phyloP scores from a whole-genome alignment of 2,113 vertebrate species.

The Hoplias malabaricus region DNA sequence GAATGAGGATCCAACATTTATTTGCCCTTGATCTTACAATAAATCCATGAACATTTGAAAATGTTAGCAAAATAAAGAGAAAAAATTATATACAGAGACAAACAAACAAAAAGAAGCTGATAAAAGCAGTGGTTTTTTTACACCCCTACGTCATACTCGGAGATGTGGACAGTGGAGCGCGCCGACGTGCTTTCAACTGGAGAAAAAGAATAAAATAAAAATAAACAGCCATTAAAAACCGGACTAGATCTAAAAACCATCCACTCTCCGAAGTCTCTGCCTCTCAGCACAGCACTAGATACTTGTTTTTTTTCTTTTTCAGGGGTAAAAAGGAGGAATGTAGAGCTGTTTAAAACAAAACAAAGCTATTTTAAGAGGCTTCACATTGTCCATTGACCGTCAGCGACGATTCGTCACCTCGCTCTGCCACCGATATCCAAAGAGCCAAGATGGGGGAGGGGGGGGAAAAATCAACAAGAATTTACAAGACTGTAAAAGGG shows the following conservation, averaged over 20 bases:
- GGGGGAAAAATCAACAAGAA: slow-evolving; percentile 54
- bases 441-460: slow-evolving; percentile 27
- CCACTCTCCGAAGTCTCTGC: slow-evolving; percentile 61
- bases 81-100: slow-evolving; percentile 74
- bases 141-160: slow-evolving; percentile 66
- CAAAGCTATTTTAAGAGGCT: slow-evolving; percentile 64
- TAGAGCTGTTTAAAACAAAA: slow-evolving; percentile 67
- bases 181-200: slow-evolving; percentile 68
- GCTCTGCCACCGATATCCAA: slow-evolving; percentile 65
- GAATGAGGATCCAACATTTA: slow-evolving; percentile 74
- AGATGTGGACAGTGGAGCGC: slow-evolving; percentile 72
- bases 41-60: slow-evolving; percentile 78
- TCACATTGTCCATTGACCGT: slow-evolving; percentile 75
- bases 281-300: slow-evolving; percentile 75
- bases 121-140: slow-evolving; percentile 51
- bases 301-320: slow-evolving; percentile 48
- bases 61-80: slow-evolving; percentile 80
- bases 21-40: slow-evolving; percentile 81
- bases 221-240: slow-evolving; percentile 59
- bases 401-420: slow-evolving; percentile 64
- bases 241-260: slow-evolving; percentile 41
- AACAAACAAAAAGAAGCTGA: slow-evolving; percentile 47
- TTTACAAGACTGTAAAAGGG: slow-evolving; percentile 63
- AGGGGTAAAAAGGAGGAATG: slow-evolving; percentile 73
- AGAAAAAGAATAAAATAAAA: slow-evolving; percentile 68